A percentile compares a stretch with the other conserved stretches of the same genome.
Evolutionary conservation across 2,888 invertebrate species (phyloP).

Genomic region (Dasysyrphus tricinctus): DNA sequence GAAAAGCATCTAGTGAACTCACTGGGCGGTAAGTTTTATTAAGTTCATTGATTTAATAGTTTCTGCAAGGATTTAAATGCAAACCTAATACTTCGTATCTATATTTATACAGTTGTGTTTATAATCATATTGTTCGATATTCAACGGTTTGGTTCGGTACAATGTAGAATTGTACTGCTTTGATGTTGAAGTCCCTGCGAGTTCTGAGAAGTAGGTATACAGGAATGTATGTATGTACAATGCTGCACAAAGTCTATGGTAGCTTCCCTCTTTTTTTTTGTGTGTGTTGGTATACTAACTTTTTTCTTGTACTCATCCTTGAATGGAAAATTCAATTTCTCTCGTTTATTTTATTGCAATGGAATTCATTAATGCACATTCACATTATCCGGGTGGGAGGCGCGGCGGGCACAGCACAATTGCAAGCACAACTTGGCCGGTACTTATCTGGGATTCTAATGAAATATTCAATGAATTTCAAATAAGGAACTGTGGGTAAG

Average conservation of each 20-base stretch:
- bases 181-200: slow-evolving; percentile 43
- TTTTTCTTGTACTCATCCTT: slow-evolving; percentile 55
- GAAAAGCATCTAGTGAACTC: slow-evolving; percentile 70
- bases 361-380: slow-evolving; percentile 73
- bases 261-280: neutral
- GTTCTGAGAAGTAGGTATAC: neutral
- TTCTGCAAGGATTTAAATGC: slow-evolving; percentile 73
- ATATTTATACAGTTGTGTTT: slow-evolving; percentile 8
- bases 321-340: slow-evolving; percentile 74
- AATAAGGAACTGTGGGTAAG: slow-evolving; percentile 56
- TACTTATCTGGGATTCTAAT: slow-evolving; percentile 59
- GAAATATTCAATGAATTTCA: slow-evolving; percentile 71
- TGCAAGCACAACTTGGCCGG: slow-evolving; percentile 51
- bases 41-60: slow-evolving; percentile 75
- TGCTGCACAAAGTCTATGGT: neutral
- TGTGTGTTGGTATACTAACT: slow-evolving; percentile 6
- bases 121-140: slow-evolving; percentile 52
- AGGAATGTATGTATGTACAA: neutral
- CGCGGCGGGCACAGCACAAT: neutral
- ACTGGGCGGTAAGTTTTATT: slow-evolving; percentile 75
- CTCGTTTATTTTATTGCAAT: slow-evolving; percentile 72
- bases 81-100: slow-evolving; percentile 44
- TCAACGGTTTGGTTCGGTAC: too few relatives aligned
- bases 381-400: slow-evolving; percentile 44
- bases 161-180: slow-evolving; percentile 19